Base-by-base conservation (phyloP, 2,113 vertebrate genomes). In the Pelecanus crispus region DNA sequence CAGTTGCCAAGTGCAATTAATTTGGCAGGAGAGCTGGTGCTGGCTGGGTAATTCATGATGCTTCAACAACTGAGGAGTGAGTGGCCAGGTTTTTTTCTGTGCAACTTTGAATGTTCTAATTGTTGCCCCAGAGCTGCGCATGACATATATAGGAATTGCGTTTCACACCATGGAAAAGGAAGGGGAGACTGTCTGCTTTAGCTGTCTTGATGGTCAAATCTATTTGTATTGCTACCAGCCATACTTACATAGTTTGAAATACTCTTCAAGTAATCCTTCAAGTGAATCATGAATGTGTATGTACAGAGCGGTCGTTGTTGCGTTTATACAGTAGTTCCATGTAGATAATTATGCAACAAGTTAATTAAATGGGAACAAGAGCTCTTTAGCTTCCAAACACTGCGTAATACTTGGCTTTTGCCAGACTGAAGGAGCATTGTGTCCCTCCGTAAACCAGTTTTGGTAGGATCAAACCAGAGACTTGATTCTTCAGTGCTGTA, bases 301-400 rank as follows among this genome's bases (percentile, higher is more conserved):
- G 66, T 40, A 74, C 15, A 87, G 83, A 90, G 36, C 0, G 0
- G 44, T 72, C 29, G 3, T 58, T 91, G 77, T 71, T 78, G 34
- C 28, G 2, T 89, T 86, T 82, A 40, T 92, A 73, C 68, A 67
- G 52, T 75, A 86, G 72, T 80, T 86, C 45, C 67, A 58, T 92
- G 84, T 21, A 91, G 84, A 68, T 71, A 50, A 89, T 97, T 95
- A 78, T 68, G 67, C 86, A 94, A 90, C 17, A 40, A 68, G 29
- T 74, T 85, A 90, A 95, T 73, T 85, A 94, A 93, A 78, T 55
- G 66, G 36, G 67, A 95, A 81, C 78, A 92, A 95, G 93, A 92
- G 73, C 67, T 94, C 85, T 95, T 95, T 53, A 72, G 45, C 82
- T 96, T 96, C 67, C 82, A 94, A 68, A 89, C 56, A 52, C 71